phyloP scores from a whole-genome alignment of 1,140 invertebrate species.

The Meloidogyne hapla region DNA sequence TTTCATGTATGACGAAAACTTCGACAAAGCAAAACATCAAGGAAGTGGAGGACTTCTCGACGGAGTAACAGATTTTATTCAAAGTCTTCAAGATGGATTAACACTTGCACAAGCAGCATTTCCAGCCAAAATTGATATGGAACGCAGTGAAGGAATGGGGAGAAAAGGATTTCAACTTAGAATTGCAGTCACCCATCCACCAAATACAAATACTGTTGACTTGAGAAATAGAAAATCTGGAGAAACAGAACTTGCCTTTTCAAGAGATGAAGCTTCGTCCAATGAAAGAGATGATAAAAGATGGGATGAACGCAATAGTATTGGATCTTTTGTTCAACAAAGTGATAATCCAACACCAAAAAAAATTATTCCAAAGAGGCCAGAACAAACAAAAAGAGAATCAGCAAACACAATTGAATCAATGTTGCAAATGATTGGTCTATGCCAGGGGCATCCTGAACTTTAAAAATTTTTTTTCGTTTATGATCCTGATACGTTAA shows the following conservation, averaged over 20 bases:
- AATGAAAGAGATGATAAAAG: conserved; percentile 2
- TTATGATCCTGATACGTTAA: too few species aligned
- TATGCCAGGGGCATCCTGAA: conserved; percentile 50
- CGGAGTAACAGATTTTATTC: conserved; percentile 46
- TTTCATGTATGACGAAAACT: conserved; percentile 52
- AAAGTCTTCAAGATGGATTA: conserved; percentile 53
- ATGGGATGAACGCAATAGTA: conserved; percentile 31
- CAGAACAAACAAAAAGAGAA: conserved; percentile 20
- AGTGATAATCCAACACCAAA: conserved; percentile 39
- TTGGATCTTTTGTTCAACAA: conserved; percentile 53
- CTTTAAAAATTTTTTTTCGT: conserved; percentile 6
- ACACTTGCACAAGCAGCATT: conserved; percentile 50
- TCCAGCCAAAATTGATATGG: conserved; percentile 29
- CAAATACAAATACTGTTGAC: conserved; percentile 20
- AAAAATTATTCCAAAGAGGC: conserved; percentile 14
- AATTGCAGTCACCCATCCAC: conserved; percentile 29
- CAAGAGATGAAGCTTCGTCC: conserved; percentile 40
- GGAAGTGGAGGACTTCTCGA: conserved; percentile 38
- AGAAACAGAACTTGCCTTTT: conserved; percentile 37
- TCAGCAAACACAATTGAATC: conserved; percentile 44
- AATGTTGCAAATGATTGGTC: conserved; percentile 54
- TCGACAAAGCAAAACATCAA: conserved; percentile 51
- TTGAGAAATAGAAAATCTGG: neutral
- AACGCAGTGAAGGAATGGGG: neutral
- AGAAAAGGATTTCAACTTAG: conserved; percentile 40